Base-by-base conservation (phyloP, 2,797 vertebrate genomes). In the Ctenopoma kingsleyae region DNA sequence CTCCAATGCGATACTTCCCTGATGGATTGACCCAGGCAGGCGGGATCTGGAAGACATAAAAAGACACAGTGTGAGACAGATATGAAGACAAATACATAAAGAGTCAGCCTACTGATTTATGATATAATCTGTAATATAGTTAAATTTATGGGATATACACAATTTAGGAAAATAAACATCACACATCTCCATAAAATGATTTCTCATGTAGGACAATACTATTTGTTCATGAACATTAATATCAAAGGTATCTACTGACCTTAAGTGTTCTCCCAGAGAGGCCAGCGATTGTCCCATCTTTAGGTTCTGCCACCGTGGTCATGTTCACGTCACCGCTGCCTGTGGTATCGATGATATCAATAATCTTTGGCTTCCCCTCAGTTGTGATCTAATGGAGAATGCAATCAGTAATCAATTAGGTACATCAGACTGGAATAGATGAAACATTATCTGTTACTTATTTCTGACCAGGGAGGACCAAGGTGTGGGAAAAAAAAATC, bases 281-380 rank as follows among this genome's bases (percentile, higher is more conserved):
- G 22, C 97, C 97, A 0, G 80, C 13, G 67, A 99, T 88, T 74
- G 93, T 93, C 13, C 94, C 97, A 20, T 98, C 97, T 89, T 98
- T 98, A 48, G 95, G 92, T 78, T 99, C 97, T 49, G 86, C 92
- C 80, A 96, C 57, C 0, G 95, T 96, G 66, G 91, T 91, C 46
- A 97, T 99, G 85, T 96, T 98, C 81, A 99, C 97, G 58, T 99
- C 98, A 5, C 98, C 98, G 66, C 98, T 99, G 84, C 98, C 98
- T 8, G 98, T 99, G 0, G 98, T 99, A 74, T 99, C 98, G 36
- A 99, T 98, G 86, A 99, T 99, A 83, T 99, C 98, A 58, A 99
- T 70, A 61, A 99, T 97, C 94, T 99, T 99, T 58, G 98, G 97
- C 80, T 97, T 99, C 48, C 97, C 97, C 69, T 99, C 97, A 51